Evolutionary conservation across 2,797 vertebrate genomes (phyloP), one percentile per base, ranked within the genome.

Genomic region (Xerus rutilus): DNA sequence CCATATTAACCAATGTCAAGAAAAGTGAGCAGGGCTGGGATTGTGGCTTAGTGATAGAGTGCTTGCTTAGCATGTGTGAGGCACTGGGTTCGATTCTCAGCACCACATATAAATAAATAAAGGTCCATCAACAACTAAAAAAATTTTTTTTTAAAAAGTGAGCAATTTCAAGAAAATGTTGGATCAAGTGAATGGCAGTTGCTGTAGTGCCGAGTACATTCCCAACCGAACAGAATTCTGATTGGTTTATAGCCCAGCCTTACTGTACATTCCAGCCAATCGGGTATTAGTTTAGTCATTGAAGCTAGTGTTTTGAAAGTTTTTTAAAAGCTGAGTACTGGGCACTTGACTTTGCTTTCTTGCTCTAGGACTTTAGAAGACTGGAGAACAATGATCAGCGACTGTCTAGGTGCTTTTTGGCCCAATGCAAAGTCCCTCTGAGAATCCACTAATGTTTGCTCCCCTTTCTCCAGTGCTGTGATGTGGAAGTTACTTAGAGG

Each of bases 401-500:
- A 95, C 97, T 81, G 93, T 90, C 79, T 95, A 88, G 95, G 90
- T 95, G 89, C 82, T 93, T 93, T 96, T 69, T 77, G 49, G 82
- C 86, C 76, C 76, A 1, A 17, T 77, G 67, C 13, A 0, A 0
- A 81, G 83, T n/a, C 65, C 65, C 85, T 49, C 45, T 96, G 95
- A 86, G 94, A 93, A 74, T 88, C 25, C 79, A 57, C 92, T 95
- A 30, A 73, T 86, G 96, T 93, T 93, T 87, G 83, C 21, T 89
- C 62, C 79, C 89, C 39, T 0, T 95, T 49, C 98, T 97, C 88
- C 96, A 82, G 83, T 73, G 65, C 78, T 89, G 93, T 93, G 95
- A 95, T 93, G 96, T 95, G 95, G 95, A 97, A 95, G 93, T 95
- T 97, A 21, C 73, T 91, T 95, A 97, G 96, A 95, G 86, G 96